Conservation (phyloP, 2,113 vertebrate genomes). For the Chlorocebus sabaeus region DNA sequence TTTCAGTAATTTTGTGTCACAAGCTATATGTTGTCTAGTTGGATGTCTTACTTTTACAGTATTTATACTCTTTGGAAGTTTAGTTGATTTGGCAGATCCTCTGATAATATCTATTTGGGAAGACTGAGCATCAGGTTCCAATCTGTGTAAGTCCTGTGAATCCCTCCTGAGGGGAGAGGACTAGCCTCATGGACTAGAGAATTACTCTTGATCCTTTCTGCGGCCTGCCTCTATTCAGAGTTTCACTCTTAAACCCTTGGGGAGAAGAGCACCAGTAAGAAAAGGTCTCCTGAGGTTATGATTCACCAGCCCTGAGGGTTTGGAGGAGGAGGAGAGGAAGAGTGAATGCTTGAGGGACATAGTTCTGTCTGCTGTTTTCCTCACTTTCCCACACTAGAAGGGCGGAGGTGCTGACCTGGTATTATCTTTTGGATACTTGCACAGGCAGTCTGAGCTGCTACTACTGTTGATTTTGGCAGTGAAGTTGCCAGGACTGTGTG, state of each 20-base stretch:
- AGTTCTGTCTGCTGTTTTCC: neutral
- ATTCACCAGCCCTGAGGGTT: neutral
- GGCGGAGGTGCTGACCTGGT: neutral
- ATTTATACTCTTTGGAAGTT: neutral
- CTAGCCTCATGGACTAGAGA: neutral
- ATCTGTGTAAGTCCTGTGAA: neutral
- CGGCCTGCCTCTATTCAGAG: neutral
- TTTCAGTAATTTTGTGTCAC: neutral
- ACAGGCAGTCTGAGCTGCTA: neutral
- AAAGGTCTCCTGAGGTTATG: neutral
- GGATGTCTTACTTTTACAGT: neutral
- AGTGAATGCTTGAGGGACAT: neutral
- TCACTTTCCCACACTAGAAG: neutral
- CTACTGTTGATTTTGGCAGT: neutral
- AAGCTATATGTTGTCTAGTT: neutral
- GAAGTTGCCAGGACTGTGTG: neutral
- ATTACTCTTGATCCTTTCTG: neutral
- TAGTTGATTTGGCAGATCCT: neutral
- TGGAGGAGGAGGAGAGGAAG: neutral
- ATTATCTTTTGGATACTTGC: neutral
- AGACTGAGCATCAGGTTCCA: neutral
- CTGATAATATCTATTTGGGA: neutral
- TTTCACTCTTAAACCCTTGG: neutral
- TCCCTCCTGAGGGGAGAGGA: neutral
- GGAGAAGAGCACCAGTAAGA: neutral